These are phyloP conservation scores for Pheucticus melanocephalus DNA, from an alignment of 2,113 vertebrate species.

Conservation along the genomic window DNA sequence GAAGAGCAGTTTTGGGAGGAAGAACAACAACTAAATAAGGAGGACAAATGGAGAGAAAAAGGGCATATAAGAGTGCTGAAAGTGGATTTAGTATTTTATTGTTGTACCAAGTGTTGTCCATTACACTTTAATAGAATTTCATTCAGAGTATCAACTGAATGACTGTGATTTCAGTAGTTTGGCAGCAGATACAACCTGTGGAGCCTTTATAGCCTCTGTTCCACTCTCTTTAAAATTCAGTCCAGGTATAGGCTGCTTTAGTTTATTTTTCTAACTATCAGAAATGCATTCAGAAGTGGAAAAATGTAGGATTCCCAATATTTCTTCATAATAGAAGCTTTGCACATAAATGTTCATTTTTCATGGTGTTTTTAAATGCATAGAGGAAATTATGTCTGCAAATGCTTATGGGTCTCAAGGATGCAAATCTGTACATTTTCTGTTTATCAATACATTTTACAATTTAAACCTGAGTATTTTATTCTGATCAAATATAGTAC, in stretches of 20 bases:
- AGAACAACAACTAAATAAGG: not conserved
- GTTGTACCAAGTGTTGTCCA: not conserved
- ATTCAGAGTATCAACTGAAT: slow-evolving; percentile 1
- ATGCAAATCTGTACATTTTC: not conserved
- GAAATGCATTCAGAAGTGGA: not conserved
- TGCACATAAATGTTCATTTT: not conserved
- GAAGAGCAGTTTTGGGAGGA: rapidly evolving
- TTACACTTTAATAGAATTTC: not conserved
- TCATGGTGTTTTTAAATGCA: not conserved
- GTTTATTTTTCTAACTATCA: not conserved
- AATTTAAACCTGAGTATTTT: not conserved
- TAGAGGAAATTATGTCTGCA: not conserved
- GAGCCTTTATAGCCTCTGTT: not conserved
- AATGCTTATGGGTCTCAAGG: not conserved
- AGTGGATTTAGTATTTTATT: not conserved
- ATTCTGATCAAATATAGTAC: not conserved
- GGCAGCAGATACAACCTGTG: not conserved
- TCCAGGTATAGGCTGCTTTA: not conserved
- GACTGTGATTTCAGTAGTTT: not conserved
- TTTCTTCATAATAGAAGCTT: not conserved
- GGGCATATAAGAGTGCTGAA: not conserved
- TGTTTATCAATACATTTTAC: not conserved
- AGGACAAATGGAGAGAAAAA: not conserved
- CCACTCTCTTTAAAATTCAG: not conserved
- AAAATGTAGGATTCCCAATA: not conserved